Base-by-base conservation (phyloP, 2,113 vertebrate species). In the Melanostigma gelatinosum region DNA sequence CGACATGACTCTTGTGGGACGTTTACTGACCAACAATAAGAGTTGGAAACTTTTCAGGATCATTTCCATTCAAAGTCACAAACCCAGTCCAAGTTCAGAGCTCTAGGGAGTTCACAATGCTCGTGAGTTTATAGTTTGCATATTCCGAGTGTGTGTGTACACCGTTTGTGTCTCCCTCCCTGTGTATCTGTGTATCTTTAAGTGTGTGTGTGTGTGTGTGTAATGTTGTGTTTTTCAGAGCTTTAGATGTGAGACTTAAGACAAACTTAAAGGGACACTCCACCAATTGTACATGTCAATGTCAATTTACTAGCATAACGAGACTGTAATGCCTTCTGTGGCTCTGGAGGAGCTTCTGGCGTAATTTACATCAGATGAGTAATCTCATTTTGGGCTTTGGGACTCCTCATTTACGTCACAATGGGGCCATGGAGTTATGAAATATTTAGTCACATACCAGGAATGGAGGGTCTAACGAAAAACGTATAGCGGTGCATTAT, bases 11-110 rank as follows among this genome's bases (percentile, higher is more conserved):
- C 66, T 66, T 54, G 52, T n/a, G 74, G n/a, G 79, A 78, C 29
- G 22, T 84, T 75, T 57, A 79, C 61, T 83, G 79, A 82, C 75
- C 79, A 70, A 8, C 67, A 68, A 13, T 1, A 22, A 9, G 34
- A 78, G 29, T 24, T 9, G 79, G 34, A 44, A 55, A 79, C 2
- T 77, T 48, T 78, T 68, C 64, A 44, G 38, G 34, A 36, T 65
- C 62, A 76, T 69, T 85, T 66, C 65, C 42, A 50, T 66, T 72
- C 61, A 52, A 58, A 74, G 42, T 77, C 54, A 16, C 72, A 75
- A 70, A n/a, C 50, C 38, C 55, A 71, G 46, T 78, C 38, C 10
- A 67, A 46, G 52, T 60, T 79, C 63, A 82, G 68, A 55, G 22
- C 48, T 62, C 24, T n/a, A 60, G 32, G 13, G 76, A 77, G 40